phyloP scores from a whole-genome alignment of 2,113 vertebrate species.

The Rissa tridactyla region DNA sequence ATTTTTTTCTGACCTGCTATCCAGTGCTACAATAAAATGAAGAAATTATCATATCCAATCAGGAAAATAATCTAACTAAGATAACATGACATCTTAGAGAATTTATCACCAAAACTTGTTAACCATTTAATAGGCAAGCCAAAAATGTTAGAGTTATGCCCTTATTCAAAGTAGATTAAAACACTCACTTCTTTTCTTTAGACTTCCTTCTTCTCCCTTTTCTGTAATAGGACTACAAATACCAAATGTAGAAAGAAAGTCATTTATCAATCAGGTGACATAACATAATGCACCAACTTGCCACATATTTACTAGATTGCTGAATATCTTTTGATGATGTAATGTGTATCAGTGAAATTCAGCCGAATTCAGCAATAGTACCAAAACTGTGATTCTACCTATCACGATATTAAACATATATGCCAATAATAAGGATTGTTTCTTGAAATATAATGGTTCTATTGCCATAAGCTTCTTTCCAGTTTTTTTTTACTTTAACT shows the following conservation, averaged over 20 bases:
- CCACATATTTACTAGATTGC: slow-evolving; percentile 44
- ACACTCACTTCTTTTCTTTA: not conserved
- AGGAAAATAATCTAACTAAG: not conserved
- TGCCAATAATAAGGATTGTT: slow-evolving; percentile 31
- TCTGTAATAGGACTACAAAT: not conserved
- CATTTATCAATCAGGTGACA: slow-evolving; percentile 31
- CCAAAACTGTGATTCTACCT: slow-evolving; percentile 17
- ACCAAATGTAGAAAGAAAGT: not conserved
- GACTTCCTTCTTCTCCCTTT: not conserved
- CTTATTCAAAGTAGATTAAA: not conserved
- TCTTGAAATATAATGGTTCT: slow-evolving; percentile 16
- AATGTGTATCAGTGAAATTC: not conserved
- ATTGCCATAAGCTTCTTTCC: not conserved
- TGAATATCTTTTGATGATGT: slow-evolving; percentile 43
- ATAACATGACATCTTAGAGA: not conserved
- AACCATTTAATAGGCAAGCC: not conserved
- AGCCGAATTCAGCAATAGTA: slow-evolving; percentile 56
- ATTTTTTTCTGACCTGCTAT: not conserved
- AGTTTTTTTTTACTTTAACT: not conserved
- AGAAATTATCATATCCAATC: not conserved
- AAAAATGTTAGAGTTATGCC: not conserved
- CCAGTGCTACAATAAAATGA: not conserved
- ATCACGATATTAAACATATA: slow-evolving; percentile 52
- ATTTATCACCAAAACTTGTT: not conserved
- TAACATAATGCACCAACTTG: not conserved